Evolutionary conservation across 2,113 vertebrate species (phyloP).

Genomic region (Sylvia atricapilla): DNA sequence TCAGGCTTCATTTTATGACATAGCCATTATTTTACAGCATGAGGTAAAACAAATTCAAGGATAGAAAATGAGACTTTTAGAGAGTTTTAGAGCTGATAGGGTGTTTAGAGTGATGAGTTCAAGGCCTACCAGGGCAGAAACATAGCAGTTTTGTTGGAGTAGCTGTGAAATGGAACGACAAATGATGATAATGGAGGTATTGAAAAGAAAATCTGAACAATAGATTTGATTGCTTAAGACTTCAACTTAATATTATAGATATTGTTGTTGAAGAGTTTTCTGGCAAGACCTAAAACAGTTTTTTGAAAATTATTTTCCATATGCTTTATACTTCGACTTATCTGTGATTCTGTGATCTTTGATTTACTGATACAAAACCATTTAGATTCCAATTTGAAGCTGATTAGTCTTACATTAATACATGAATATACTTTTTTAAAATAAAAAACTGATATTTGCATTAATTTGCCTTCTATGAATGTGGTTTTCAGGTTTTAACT

Average conservation of each 20-base stretch:
- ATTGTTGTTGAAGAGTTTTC: not conserved
- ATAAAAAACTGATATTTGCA: not conserved
- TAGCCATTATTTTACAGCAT: not conserved
- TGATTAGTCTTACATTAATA: not conserved
- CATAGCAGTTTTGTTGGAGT: not conserved
- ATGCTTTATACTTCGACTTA: not conserved
- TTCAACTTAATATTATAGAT: not conserved
- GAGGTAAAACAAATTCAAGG: not conserved
- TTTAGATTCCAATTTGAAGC: not conserved
- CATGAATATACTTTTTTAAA: not conserved
- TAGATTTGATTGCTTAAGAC: not conserved
- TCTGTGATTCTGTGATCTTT: not conserved
- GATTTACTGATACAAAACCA: not conserved
- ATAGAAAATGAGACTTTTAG: not conserved
- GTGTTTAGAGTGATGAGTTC: not conserved
- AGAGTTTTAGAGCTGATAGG: not conserved
- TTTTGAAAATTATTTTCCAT: not conserved
- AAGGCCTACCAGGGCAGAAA: not conserved
- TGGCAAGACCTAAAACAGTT: rapidly evolving
- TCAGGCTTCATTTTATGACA: not conserved
- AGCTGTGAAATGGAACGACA: not conserved
- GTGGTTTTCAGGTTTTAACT: not conserved
- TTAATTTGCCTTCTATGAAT: not conserved
- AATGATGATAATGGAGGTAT: not conserved
- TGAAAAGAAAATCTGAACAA: not conserved